Evolutionary conservation across 2,888 invertebrate species (phyloP).

Genomic region (Metopia argyrocephala): DNA sequence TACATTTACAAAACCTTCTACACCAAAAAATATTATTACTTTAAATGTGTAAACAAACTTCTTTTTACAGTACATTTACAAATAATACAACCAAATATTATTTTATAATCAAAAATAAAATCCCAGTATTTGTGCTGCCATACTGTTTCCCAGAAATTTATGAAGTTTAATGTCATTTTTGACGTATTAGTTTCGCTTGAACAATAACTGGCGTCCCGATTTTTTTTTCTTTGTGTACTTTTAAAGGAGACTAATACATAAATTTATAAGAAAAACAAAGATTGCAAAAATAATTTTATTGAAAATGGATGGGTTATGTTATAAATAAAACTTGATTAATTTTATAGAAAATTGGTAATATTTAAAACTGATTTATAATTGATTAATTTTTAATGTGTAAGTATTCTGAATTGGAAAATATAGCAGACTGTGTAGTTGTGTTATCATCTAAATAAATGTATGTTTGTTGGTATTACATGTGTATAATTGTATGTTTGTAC

Average conservation of each 20-base stretch:
- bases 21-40: too few relatives aligned
- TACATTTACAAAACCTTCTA: too few relatives aligned
- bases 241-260: conserved; percentile 55
- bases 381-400: conserved; percentile 37
- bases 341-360: not conserved
- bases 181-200: conserved; percentile 34
- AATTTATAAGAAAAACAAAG: conserved; percentile 47
- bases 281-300: conserved; percentile 9
- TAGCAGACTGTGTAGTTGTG: not conserved
- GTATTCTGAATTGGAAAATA: conserved; percentile 10
- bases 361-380: not conserved
- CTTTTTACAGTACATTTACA: not conserved
- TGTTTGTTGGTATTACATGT: not conserved
- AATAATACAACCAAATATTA: not conserved
- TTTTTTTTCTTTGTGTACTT: conserved; percentile 57
- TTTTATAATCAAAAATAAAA: not conserved
- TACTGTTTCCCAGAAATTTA: not conserved
- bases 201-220: conserved; percentile 55
- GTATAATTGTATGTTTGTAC: conserved; percentile 38
- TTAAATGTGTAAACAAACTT: too few relatives aligned
- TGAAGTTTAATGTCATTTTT: conserved; percentile 22
- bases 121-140: not conserved
- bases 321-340: conserved; percentile 29
- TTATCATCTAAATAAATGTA: conserved; percentile 1
- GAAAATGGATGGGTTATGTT: conserved; percentile 44